Evolutionary conservation across 2,888 invertebrate genomes (phyloP), one percentile per base, ranked within the genome.

Genomic region (Ditula angustiorana): DNA sequence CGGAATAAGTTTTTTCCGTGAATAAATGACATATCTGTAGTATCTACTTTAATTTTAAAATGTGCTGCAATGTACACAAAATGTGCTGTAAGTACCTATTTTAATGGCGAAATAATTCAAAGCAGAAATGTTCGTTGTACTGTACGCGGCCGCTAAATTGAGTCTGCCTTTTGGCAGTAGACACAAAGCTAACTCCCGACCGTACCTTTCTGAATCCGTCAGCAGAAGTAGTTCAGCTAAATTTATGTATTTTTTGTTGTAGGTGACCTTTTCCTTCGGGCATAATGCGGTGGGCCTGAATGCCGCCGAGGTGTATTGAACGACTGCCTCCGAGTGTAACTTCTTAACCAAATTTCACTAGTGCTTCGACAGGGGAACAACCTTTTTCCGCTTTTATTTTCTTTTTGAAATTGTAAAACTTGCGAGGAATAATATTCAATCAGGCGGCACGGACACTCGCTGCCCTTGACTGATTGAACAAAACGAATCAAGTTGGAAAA

Each of bases 321-420:
- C 75, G 73, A 73, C 74, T 75, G 69, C 69, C 77, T 80, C 75
- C 75, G 21, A 23, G 52, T 76, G 69, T 77, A 80, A 83, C 78
- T 83, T 82, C 70, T 71, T 79, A 81, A 83, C 83, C 76, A 75
- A 79, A 82, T 85, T 82, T 73, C 74, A 74, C 72, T 72, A 78
- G 71, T 75, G 73, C 74, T 70, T 69, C 70, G 76, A 74, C 74
- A 68, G 60, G 83, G 81, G 85, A 83, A 81, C 76, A 80, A 74
- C 78, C 80, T 74, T 78, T 82, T 85, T 82, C n/a, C 35, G 35
- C 33, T 16, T 63, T 50, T 30, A 16, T 11, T 30, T 50, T 11
- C 28, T 28, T 41, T 58, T 49, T 19, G 24, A 21, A 52, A 44
- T 19, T 63, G 35, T 50, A 52, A 52, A 52, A 63, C 33, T 63